phyloP scores from a whole-genome alignment of 2,113 vertebrate species.

The Entomyzon cyanotis region DNA sequence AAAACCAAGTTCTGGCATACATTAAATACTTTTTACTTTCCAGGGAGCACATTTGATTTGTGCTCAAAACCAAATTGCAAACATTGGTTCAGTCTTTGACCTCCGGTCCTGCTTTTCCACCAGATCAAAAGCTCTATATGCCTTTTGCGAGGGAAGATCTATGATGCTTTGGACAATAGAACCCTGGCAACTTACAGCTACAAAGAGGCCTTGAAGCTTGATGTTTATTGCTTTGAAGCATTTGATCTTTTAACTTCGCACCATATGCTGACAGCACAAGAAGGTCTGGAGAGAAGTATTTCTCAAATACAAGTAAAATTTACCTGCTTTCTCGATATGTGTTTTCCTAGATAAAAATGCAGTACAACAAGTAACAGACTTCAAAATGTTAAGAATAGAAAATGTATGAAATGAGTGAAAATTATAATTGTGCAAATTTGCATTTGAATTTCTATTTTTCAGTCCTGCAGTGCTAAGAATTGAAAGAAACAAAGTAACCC shows the following conservation, averaged over 20 bases:
- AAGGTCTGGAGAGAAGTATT: constrained; percentile 80
- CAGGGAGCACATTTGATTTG: constrained; percentile 23
- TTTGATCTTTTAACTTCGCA: constrained; percentile 98
- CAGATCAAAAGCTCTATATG: constrained; percentile 97
- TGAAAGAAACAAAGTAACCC: not conserved
- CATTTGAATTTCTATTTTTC: not conserved
- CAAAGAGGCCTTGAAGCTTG: constrained; percentile 97
- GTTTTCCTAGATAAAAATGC: not conserved
- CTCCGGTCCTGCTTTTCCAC: constrained; percentile 60
- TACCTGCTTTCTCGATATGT: not conserved
- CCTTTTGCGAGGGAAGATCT: constrained; percentile 96
- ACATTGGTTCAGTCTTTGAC: constrained; percentile 45
- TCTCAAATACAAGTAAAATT: not conserved
- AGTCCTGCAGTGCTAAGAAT: not conserved
- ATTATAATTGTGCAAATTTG: not conserved
- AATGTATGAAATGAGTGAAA: not conserved
- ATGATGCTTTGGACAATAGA: constrained; percentile 96
- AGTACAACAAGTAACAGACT: not conserved
- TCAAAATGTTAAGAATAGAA: not conserved
- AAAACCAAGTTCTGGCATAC: not conserved
- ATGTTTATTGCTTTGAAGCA: constrained; percentile 99
- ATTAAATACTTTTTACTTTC: constrained; percentile 32
- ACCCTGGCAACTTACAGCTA: constrained; percentile 95
- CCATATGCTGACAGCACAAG: constrained; percentile 98
- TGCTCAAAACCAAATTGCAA: constrained; percentile 40